These are phyloP conservation scores for Carollia perspicillata DNA, from an alignment of 2,113 vertebrate species.

Conservation along the genomic window DNA sequence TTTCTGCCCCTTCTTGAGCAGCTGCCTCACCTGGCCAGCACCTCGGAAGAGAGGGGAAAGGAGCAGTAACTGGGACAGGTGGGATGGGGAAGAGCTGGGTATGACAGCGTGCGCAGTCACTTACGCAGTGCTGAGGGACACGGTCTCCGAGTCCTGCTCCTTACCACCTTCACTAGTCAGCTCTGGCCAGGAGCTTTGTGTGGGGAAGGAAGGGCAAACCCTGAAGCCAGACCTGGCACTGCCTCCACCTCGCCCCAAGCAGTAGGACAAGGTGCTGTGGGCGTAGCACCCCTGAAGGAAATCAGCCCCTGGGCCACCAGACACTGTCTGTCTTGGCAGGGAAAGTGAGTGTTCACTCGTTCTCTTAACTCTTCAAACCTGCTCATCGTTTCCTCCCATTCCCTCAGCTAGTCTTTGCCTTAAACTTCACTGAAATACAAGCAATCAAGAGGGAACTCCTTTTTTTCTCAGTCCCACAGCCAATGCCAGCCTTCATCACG, in stretches of 20 bases:
- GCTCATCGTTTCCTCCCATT: not conserved
- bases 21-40: not conserved
- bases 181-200: not conserved
- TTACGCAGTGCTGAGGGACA: accelerated
- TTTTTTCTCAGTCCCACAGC: not conserved
- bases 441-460: not conserved
- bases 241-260: not conserved
- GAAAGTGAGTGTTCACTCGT: not conserved
- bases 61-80: accelerated
- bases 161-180: not conserved
- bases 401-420: not conserved
- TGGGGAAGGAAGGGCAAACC: not conserved
- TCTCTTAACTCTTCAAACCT: not conserved
- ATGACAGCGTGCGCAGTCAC: accelerated
- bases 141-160: not conserved
- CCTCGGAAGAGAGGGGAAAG: not conserved
- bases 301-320: not conserved
- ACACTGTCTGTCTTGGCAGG: accelerated
- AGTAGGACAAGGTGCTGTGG: not conserved
- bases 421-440: not conserved
- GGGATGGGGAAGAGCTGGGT: not conserved
- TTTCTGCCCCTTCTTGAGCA: not conserved
- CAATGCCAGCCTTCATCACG: not conserved
- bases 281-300: not conserved
- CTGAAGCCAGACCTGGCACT: not conserved